phyloP scores from a whole-genome alignment of 2,113 vertebrate species.

The Protobothrops mucrosquamatus region DNA sequence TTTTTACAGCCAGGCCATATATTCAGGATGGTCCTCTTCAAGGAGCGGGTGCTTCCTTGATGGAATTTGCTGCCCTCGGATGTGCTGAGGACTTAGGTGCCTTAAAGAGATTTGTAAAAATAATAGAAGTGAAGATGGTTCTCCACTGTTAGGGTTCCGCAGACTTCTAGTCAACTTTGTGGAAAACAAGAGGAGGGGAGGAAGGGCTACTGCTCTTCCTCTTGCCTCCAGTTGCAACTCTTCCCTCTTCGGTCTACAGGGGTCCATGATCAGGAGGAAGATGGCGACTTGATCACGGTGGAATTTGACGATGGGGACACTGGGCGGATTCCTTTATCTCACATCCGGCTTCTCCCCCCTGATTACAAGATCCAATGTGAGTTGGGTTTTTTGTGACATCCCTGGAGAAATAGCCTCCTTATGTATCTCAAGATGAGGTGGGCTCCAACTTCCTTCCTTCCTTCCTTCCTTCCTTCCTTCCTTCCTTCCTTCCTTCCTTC shows the following conservation, averaged over 20 bases:
- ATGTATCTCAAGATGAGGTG: neutral
- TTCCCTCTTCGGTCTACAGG: slow-evolving; percentile 66
- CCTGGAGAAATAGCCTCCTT: neutral
- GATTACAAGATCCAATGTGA: slow-evolving; percentile 99
- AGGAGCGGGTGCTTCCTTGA: neutral
- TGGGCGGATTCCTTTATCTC: slow-evolving; percentile 91
- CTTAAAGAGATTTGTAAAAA: neutral
- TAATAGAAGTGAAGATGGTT: neutral
- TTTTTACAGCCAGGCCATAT: neutral
- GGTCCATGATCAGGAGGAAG: slow-evolving; percentile 85
- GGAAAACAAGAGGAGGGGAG: neutral
- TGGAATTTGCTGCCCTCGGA: neutral
- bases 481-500: too few species aligned
- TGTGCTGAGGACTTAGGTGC: neutral
- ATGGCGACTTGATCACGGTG: slow-evolving; percentile 92
- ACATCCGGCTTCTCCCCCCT: slow-evolving; percentile 92
- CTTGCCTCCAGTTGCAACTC: neutral
- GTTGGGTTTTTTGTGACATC: slow-evolving; percentile 37
- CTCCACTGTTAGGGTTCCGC: neutral
- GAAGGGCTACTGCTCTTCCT: neutral
- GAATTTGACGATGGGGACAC: slow-evolving; percentile 98
- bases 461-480: too few species aligned
- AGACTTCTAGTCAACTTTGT: neutral
- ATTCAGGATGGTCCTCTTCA: neutral
- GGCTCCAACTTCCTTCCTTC: neutral